Evolutionary conservation across 2,888 invertebrate genomes (phyloP), one percentile per base, ranked within the genome.

Genomic region (Ophonus ardosiacus): DNA sequence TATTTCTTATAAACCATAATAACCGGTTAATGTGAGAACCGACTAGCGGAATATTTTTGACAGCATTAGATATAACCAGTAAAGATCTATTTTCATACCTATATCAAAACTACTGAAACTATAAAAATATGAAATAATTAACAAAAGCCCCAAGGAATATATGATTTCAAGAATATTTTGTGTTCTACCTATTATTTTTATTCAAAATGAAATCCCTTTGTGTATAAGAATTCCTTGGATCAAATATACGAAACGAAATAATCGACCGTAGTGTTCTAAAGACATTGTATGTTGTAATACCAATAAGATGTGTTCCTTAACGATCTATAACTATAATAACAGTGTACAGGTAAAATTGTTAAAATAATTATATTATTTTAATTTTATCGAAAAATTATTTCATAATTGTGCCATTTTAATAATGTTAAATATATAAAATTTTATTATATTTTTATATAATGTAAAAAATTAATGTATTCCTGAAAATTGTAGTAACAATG

Each of bases 371-470:
- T 68, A 68, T 68, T 68, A 68, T 68, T 74, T 40, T 74, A 74
- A 74, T 74, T 74, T 74, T 74, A 74, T 74, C 71, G 71, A 43
- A 74, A 71, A 74, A 74, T 74, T 74, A 74, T 74, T 74, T 74
- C 71, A 74, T 74, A 74, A 43, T 74, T 74, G 71, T 74, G 71
- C 71, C 71, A 74, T 74, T 74, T 74, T 74, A 74, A 74, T 51
- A 74, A 74, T 74, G 71, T 74, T 74, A 74, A 74, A 74, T 74
- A 74, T 74, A 74, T 74, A 74, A 74, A 74, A 74, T 74, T 74
- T 74, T 74, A 74, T 74, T 74, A 74, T 74, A 74, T 74, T 74
- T 74, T 74, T 74, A 74, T 74, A 74, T 74, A 74, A 74, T 74
- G 71, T 74, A 74, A 74, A 74, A 74, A 74, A 51, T 68, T 68